Evolutionary conservation across 2,113 vertebrate genomes (phyloP).

Genomic region (Pimephales promelas): DNA sequence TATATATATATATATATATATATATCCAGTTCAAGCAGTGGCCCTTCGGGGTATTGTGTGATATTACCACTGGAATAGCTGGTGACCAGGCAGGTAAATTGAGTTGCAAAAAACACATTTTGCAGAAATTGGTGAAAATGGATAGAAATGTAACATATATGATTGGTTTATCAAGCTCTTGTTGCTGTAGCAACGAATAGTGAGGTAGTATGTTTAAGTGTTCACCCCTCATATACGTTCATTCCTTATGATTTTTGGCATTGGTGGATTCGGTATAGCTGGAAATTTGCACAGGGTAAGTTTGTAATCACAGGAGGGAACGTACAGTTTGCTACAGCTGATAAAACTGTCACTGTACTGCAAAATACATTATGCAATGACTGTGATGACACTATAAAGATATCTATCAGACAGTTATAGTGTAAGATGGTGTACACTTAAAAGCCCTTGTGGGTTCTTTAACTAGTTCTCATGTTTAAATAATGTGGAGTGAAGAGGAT

Average conservation of each 20-base stretch:
- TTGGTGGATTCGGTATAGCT: not conserved
- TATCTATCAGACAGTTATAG: not conserved
- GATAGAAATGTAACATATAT: slow-evolving; percentile 30
- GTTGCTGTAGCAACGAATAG: slow-evolving; percentile 26
- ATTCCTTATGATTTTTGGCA: not conserved
- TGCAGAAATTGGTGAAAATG: slow-evolving; percentile 44
- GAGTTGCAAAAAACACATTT: slow-evolving; percentile 44
- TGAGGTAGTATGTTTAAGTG: not conserved
- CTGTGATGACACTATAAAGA: not conserved
- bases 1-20: too few species aligned
- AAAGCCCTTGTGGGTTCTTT: not conserved
- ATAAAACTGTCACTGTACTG: not conserved
- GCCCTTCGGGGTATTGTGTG: slow-evolving; percentile 45
- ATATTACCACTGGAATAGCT: slow-evolving; percentile 52
- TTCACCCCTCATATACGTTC: not conserved
- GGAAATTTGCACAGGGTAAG: not conserved
- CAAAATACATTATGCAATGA: not conserved
- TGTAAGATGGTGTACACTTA: not conserved
- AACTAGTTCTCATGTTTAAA: not conserved
- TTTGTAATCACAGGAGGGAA: not conserved
- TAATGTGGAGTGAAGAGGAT: not conserved
- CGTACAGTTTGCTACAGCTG: not conserved
- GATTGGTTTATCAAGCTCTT: slow-evolving; percentile 28
- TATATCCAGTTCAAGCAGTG: slow-evolving; percentile 51
- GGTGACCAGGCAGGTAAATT: slow-evolving; percentile 50